Base-by-base conservation (phyloP, 2,888 invertebrate genomes). In the Hylaea fasciaria region DNA sequence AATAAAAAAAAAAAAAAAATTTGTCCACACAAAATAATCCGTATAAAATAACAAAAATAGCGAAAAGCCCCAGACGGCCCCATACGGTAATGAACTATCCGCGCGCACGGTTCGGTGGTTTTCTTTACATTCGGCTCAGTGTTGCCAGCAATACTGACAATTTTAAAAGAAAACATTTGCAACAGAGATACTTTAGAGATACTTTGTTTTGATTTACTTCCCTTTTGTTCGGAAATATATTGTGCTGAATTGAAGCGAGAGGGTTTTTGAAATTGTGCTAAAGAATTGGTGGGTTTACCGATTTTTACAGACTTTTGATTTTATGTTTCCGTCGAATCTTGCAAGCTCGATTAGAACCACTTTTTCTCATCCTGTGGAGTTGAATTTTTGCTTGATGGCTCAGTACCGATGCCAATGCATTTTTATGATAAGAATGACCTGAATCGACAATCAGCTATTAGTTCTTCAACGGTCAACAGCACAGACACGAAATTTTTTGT, bases 161-260 rank as follows among this genome's bases (percentile, higher is more conserved):
- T 56, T 67, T 65, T 47, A 61, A 65, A 65, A 63, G 58, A 60
- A 66, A 61, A 67, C 57, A 67, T 58, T 56, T 52, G 57, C 52
- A 46, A 48, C 52, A 49, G 51, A 64, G 57, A 64, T 65, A 54
- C 43, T 62, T 62, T 64, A 49, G 51, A 64, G 57, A 64, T 65
- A 54, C 43, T 62, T 62, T 64, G 60, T 62, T 59, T 58, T 63
- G 61, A 60, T 64, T 64, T 62, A 64, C 43, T 60, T 56, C 41
- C 55, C 60, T 62, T 62, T 63, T 60, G 55, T 60, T 49, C 51
- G 60, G 41, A 35, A n/a, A 44, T 32, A 55, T 60, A 55, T 60
- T 55, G 47, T 49, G 17, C 41, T 60, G 46, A 60, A 55, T 55
- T 60, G 49, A 55, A 50, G 40, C 45, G 49, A 41, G 50, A 53